These are phyloP conservation scores for Hippocampus barbouri DNA, from an alignment of 2,113 vertebrate genomes.

Conservation along the genomic window DNA sequence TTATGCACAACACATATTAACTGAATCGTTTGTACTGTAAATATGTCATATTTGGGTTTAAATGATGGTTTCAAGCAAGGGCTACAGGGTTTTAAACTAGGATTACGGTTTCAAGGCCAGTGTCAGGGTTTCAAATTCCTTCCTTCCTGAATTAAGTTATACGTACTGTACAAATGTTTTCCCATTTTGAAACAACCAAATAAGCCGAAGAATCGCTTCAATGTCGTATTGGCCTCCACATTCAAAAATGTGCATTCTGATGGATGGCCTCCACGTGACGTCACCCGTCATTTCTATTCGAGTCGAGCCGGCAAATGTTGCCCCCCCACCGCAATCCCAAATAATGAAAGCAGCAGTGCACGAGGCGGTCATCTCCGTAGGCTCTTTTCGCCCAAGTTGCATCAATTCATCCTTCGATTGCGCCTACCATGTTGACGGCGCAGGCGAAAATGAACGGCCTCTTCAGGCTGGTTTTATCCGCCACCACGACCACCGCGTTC, in stretches of 20 bases:
- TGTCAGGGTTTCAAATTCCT: no score
- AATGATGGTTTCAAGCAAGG: no score
- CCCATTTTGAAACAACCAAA: no score
- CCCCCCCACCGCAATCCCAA: no score
- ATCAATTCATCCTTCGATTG: neutral
- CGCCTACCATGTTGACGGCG: conserved; percentile 63
- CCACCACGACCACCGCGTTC: conserved; percentile 65
- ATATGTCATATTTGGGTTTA: no score
- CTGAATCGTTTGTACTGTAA: neutral
- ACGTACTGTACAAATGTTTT: no score
- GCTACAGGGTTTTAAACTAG: no score
- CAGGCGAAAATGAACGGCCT: conserved; percentile 66
- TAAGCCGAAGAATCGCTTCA: no score
- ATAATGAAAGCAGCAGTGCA: neutral
- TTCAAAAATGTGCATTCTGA: neutral
- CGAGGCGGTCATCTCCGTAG: neutral
- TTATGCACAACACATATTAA: neutral
- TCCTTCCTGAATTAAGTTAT: no score
- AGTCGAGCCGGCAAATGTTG: neutral
- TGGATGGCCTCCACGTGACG: neutral
- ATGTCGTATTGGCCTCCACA: no score
- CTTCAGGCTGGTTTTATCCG: conserved; percentile 66
- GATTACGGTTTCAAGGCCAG: no score
- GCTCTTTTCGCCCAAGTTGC: conserved; percentile 17
- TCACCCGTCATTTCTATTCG: neutral